Conservation (phyloP, 2,113 vertebrate genomes). For the Tangachromis dhanisi region DNA sequence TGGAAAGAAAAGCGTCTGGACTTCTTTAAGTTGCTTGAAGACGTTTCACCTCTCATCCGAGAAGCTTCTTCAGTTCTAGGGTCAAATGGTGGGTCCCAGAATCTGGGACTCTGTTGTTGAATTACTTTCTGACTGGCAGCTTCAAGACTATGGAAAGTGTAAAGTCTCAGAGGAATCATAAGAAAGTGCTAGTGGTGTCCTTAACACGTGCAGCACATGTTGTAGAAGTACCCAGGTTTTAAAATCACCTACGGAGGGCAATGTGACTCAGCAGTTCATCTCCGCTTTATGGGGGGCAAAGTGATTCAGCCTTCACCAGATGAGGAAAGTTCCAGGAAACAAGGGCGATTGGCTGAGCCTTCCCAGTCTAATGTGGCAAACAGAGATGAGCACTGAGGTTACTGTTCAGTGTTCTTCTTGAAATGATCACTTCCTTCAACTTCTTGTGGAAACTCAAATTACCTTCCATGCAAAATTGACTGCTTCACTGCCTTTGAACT, state of each 20-base stretch:
- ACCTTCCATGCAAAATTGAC: background rate
- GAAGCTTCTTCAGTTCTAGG: background rate
- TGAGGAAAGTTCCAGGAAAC: conserved; percentile 36
- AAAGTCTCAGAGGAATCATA: background rate
- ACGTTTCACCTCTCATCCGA: accelerated
- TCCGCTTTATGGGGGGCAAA: background rate
- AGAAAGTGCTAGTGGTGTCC: background rate
- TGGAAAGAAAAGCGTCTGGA: accelerated
- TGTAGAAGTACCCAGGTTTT: background rate
- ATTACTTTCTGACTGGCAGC: background rate
- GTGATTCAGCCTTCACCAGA: background rate
- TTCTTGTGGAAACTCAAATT: background rate
- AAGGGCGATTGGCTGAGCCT: conserved; percentile 18
- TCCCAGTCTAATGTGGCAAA: conserved; percentile 35
- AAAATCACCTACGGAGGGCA: background rate
- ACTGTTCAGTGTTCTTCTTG: background rate
- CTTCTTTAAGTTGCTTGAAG: background rate
- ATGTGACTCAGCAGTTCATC: conserved; percentile 17
- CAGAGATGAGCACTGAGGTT: conserved; percentile 52
- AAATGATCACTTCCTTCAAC: background rate
- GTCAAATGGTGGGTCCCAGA: background rate
- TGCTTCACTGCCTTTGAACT: background rate
- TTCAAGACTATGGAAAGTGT: background rate
- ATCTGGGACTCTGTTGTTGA: background rate
- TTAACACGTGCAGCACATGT: background rate